phyloP scores from a whole-genome alignment of 2,797 vertebrate genomes.

The Micrastur ruficollis region DNA sequence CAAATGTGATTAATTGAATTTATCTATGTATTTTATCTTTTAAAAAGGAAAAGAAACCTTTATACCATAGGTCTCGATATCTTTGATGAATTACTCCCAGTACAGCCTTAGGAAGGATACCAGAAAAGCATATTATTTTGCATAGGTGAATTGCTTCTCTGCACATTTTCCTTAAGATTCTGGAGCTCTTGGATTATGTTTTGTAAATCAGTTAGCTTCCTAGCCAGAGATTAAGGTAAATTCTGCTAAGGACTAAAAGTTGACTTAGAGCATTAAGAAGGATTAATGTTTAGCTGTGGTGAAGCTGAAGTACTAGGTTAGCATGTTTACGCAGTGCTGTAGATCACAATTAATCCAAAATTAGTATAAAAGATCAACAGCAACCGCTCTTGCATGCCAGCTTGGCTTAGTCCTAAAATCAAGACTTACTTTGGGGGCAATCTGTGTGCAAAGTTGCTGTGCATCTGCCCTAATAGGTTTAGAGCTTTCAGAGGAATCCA shows the following conservation, averaged over 20 bases:
- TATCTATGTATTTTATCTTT: not conserved
- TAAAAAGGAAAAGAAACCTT: not conserved
- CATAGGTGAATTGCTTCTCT: constrained; percentile 57
- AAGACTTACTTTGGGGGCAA: constrained; percentile 75
- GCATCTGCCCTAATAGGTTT: constrained; percentile 63
- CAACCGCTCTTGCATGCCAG: constrained; percentile 85
- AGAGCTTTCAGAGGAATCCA: constrained; percentile 55
- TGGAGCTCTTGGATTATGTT: constrained; percentile 83
- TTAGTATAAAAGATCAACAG: constrained; percentile 99
- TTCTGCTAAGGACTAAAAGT: constrained; percentile 99
- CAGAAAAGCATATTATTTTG: constrained; percentile 13
- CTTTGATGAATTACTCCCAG: not conserved
- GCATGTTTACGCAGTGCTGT: constrained; percentile 94
- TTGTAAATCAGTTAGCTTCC: constrained; percentile 91
- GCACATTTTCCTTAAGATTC: constrained; percentile 75
- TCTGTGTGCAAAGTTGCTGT: constrained; percentile 58
- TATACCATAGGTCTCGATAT: not conserved
- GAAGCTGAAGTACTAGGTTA: constrained; percentile 91
- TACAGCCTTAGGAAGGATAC: not conserved
- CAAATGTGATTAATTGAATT: not conserved
- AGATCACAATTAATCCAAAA: constrained; percentile 99
- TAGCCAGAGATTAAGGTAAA: constrained; percentile 99
- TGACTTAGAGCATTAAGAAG: constrained; percentile 99
- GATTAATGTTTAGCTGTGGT: constrained; percentile 98
- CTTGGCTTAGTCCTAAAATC: constrained; percentile 87